Percentiles rank a stretch among this genome's conserved stretches.
Conservation (phyloP, 2,113 vertebrate species). For the Columbina picui region DNA sequence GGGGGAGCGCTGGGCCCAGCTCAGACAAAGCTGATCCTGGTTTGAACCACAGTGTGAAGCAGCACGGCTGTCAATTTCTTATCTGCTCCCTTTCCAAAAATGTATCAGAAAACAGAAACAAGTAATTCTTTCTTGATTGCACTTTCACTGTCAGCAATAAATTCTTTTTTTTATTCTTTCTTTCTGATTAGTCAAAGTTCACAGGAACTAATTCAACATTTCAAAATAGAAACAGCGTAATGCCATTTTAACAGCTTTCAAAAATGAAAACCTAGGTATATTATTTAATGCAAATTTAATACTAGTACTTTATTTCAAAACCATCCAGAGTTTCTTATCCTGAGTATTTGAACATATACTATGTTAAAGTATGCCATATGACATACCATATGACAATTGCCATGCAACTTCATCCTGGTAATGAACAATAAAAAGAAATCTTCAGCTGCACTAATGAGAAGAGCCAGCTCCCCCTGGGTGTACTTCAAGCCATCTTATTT, state of each 20-base stretch:
- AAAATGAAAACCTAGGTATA: neutral
- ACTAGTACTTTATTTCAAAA: conserved; percentile 1
- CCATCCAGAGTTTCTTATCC: neutral
- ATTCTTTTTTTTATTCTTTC: neutral
- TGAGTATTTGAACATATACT: neutral
- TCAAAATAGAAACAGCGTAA: neutral
- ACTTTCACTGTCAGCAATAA: neutral
- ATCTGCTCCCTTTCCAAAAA: neutral
- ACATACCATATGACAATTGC: neutral
- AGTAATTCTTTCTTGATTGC: neutral
- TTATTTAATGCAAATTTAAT: neutral
- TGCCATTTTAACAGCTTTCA: neutral
- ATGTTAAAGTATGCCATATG: neutral
- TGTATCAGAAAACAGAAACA: neutral
- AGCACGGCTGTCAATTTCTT: neutral
- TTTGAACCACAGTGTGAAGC: neutral
- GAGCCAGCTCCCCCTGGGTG: neutral
- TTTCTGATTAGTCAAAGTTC: neutral
- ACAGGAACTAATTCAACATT: neutral
- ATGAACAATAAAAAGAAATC: neutral
- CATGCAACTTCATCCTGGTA: neutral
- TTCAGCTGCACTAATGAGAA: neutral
- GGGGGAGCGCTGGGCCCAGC: neutral
- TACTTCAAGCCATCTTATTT: neutral
- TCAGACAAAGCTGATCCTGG: neutral